Conservation (phyloP, 2,888 invertebrate species). For the Acleris sparsana region DNA sequence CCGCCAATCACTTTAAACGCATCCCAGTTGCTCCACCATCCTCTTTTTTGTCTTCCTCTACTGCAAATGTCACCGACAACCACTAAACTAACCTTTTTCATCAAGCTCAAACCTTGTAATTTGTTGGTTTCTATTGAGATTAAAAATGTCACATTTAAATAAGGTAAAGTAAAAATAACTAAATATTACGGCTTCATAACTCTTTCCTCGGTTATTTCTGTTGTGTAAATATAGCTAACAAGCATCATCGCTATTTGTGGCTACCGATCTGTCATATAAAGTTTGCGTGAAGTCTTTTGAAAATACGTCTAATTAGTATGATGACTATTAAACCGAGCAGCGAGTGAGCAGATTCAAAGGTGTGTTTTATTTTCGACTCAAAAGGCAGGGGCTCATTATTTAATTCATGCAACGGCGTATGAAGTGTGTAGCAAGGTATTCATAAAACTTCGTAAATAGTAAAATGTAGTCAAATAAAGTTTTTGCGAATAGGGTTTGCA, state of each 20-base stretch:
- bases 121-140: background rate
- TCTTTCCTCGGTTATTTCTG: slow-evolving; percentile 12
- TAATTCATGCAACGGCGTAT: background rate
- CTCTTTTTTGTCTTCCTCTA: no score
- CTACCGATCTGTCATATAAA: slow-evolving; percentile 13
- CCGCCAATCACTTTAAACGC: no score
- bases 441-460: no score
- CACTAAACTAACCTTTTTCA: no score
- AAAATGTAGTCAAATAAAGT: no score
- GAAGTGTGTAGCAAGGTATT: background rate
- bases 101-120: background rate
- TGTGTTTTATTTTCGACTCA: slow-evolving; percentile 2
- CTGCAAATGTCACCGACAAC: no score
- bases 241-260: slow-evolving; percentile 20
- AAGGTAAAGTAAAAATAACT: slow-evolving; percentile 1
- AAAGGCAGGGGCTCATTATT: background rate
- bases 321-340: slow-evolving; percentile 30
- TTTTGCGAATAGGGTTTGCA: no score
- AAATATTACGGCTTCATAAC: slow-evolving; percentile 3
- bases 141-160: background rate
- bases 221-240: slow-evolving; percentile 15
- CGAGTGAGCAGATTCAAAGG: slow-evolving; percentile 7
- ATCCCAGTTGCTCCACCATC: no score
- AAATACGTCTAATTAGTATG: slow-evolving; percentile 52
- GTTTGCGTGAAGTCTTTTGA: slow-evolving; percentile 43